Percentiles rank a stretch among this genome's conserved stretches.
Evolutionary conservation across 2,888 invertebrate species (phyloP).

Genomic region (Netelia virgata): DNA sequence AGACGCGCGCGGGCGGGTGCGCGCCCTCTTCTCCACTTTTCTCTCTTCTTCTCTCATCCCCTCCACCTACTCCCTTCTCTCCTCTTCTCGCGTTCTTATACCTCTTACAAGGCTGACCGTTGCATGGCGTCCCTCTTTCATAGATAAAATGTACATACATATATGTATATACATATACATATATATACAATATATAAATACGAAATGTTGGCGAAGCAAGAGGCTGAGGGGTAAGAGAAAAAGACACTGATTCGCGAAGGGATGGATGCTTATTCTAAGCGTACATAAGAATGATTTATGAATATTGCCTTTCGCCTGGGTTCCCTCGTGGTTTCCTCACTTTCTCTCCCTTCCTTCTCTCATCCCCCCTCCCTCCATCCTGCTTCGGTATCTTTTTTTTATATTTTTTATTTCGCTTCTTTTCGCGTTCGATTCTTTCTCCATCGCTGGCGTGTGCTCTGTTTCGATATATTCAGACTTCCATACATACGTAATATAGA

Average conservation of each 20-base stretch:
- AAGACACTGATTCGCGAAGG: slow-evolving; percentile 66
- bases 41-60: slow-evolving; percentile 55
- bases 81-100: slow-evolving; percentile 18
- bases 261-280: slow-evolving; percentile 83
- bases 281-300: slow-evolving; percentile 84
- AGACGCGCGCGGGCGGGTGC: slow-evolving; percentile 69
- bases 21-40: slow-evolving; percentile 62
- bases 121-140: slow-evolving; percentile 37
- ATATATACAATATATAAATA: slow-evolving; percentile 18
- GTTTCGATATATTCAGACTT: slow-evolving; percentile 56
- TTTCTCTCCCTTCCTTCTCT: background rate
- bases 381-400: background rate
- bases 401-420: background rate
- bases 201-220: slow-evolving; percentile 41
- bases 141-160: slow-evolving; percentile 32
- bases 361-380: background rate
- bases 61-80: slow-evolving; percentile 31
- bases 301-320: slow-evolving; percentile 82
- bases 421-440: slow-evolving; percentile 58
- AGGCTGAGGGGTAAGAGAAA: slow-evolving; percentile 54
- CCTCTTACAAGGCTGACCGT: slow-evolving; percentile 62
- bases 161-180: slow-evolving; percentile 12
- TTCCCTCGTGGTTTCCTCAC: slow-evolving; percentile 65
- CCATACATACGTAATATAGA: slow-evolving; percentile 30
- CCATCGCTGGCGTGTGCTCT: slow-evolving; percentile 11